Evolutionary conservation across 2,797 vertebrate species (phyloP).

Genomic region (Bradypus variegatus): DNA sequence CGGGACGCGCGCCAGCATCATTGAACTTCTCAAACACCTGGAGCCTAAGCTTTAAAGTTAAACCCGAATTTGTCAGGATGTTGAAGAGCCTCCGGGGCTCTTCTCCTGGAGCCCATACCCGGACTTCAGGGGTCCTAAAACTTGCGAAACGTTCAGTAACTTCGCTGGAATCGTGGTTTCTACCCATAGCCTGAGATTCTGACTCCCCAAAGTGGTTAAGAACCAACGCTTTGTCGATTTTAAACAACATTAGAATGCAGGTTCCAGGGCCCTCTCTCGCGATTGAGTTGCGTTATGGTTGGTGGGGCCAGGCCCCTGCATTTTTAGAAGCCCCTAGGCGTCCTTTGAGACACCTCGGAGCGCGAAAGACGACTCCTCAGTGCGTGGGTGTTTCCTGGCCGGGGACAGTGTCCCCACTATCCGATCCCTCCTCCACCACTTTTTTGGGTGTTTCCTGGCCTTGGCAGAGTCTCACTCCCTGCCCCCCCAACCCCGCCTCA

Average conservation of each 20-base stretch:
- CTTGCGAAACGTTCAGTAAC: neutral
- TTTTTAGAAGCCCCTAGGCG: neutral
- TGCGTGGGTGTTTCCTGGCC: neutral
- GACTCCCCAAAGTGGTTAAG: neutral
- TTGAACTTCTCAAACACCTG: neutral
- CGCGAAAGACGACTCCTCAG: neutral
- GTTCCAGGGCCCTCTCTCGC: neutral
- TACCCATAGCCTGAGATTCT: neutral
- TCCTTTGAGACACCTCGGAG: neutral
- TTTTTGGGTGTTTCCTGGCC: neutral
- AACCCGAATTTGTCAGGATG: neutral
- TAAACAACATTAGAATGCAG: neutral
- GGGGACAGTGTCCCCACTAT: neutral
- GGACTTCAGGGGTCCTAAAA: neutral
- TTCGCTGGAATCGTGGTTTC: neutral
- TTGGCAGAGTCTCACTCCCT: neutral
- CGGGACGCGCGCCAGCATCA: neutral
- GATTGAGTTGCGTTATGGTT: neutral
- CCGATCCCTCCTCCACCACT: neutral
- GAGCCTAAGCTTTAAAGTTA: neutral
- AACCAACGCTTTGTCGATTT: neutral
- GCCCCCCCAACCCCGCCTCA: conserved; percentile 50
- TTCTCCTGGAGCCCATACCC: neutral
- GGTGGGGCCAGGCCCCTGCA: neutral
- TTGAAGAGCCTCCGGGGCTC: neutral